Conservation (phyloP, 1,140 invertebrate species). For the Brachionus rotundiformis region DNA sequence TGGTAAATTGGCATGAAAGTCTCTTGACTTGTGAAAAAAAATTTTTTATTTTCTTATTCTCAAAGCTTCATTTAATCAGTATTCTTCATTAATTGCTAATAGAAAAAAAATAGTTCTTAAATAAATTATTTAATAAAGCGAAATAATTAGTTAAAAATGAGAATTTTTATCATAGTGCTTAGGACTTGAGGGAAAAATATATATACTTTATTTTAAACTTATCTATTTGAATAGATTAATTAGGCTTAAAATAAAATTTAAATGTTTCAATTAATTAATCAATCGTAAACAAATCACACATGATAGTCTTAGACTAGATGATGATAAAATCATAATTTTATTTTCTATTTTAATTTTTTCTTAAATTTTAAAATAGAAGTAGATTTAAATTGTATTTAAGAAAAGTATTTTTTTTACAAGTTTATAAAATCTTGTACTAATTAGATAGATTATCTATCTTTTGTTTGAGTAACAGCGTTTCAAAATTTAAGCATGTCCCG, state of each 20-base stretch:
- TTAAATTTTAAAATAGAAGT: too few species aligned
- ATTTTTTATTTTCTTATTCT: background rate
- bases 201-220: background rate
- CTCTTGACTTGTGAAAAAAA: background rate
- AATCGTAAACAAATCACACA: too few species aligned
- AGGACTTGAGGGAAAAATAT: background rate
- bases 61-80: background rate
- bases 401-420: background rate
- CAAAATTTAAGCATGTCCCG: background rate
- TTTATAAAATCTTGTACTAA: too few species aligned
- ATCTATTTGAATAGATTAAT: background rate
- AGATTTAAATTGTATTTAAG: background rate
- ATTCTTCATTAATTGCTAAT: background rate
- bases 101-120: background rate
- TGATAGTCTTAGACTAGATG: too few species aligned
- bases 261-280: background rate
- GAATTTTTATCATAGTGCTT: background rate
- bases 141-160: background rate
- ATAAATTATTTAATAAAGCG: background rate
- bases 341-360: too few species aligned
- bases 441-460: too few species aligned
- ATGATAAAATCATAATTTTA: too few species aligned
- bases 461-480: background rate
- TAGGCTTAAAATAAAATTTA: background rate
- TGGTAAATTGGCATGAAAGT: background rate